Base-by-base conservation (phyloP, 2,113 vertebrate genomes). In the Prionailurus viverrinus region DNA sequence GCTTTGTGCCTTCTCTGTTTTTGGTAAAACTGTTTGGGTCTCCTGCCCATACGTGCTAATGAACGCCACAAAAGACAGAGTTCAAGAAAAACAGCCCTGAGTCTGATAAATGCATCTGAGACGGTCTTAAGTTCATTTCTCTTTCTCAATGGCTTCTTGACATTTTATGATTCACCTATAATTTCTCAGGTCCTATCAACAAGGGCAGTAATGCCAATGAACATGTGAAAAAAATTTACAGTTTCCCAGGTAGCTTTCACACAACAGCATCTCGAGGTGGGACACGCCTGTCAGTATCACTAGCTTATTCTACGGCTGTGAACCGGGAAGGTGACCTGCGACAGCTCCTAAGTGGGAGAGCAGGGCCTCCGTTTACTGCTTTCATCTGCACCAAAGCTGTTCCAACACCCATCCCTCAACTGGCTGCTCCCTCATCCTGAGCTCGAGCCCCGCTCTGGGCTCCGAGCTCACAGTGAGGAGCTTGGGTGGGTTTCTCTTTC, bases 221-320 rank as follows among this genome's bases (percentile, higher is more conserved):
- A 66, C 53, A 51, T 9, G 0, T 65, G 48, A 68, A 79, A 91
- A 78, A 51, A 19, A 66, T 16, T 2, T 10, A 5, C 14, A 33
- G 48, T 39, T 88, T 91, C 69, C 80, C 63, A 78, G 88, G 83
- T 1, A 25, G 53, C 4, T 78, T 94, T 36, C 66, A 53, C 29
- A 73, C 33, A 39, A 68, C 0, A 51, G 69, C 74, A 79, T 9
- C 83, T 68, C 19, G 21, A 39, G 23, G 15, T 1, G 13, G 33
- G 88, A 2, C 0, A 9, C 7, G 0, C 48, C 65, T 51, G 1
- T 21, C 19, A 23, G 18, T 14, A 3, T 13, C 33, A 33, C 58
- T 5, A 10, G 8, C 74, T 73, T n/a, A 51, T 4, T 51, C 55
- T 5, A 66, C 2, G 33, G 79, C 2, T 36, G 53, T 29, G 68